Conservation (phyloP, 2,113 vertebrate genomes). For the Mobula hypostoma region DNA sequence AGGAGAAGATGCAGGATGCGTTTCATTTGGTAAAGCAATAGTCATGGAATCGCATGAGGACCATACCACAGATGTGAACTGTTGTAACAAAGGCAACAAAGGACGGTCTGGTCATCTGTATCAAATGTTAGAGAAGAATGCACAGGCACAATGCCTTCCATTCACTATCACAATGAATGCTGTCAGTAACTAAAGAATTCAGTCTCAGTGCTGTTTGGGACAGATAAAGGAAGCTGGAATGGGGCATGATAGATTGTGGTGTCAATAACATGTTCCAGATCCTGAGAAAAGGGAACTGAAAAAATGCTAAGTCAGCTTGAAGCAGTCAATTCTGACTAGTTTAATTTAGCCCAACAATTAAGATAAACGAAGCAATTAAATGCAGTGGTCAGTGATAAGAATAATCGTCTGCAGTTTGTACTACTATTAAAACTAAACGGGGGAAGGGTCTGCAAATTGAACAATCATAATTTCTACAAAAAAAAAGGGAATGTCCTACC, state of each 20-base stretch:
- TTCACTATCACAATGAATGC: not conserved
- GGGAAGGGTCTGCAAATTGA: not conserved
- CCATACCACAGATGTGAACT: not conserved
- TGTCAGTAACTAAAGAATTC: not conserved
- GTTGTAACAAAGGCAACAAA: not conserved
- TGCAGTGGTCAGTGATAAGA: not conserved
- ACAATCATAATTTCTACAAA: conserved; percentile 1
- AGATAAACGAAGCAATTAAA: not conserved
- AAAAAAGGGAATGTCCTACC: conserved; percentile 58
- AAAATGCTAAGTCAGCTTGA: not conserved
- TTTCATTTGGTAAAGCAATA: not conserved
- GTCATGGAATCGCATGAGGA: not conserved
- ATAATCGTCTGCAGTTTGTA: not conserved
- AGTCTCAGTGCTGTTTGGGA: not conserved
- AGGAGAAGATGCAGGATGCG: not conserved
- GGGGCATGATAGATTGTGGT: not conserved
- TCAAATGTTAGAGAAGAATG: not conserved
- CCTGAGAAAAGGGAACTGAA: not conserved
- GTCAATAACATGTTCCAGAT: not conserved
- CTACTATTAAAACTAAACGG: not conserved
- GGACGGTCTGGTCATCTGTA: not conserved
- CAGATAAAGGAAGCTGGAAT: not conserved
- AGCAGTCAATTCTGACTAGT: conserved; percentile 17
- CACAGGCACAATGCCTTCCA: not conserved
- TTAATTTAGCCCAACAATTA: not conserved